Conservation (phyloP, 2,888 invertebrate species). For the Cactoblastis cactorum region DNA sequence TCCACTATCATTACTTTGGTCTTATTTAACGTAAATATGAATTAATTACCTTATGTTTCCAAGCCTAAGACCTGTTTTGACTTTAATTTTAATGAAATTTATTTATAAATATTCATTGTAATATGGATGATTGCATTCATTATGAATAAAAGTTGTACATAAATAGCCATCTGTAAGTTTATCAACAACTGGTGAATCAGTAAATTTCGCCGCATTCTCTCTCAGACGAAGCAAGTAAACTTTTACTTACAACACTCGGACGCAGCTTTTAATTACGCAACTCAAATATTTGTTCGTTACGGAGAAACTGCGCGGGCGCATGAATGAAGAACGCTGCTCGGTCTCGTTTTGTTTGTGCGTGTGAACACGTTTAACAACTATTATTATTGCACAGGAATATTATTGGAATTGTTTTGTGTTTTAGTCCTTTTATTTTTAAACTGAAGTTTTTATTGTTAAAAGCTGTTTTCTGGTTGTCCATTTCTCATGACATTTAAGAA, state of each 20-base stretch:
- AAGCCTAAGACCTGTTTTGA: too few relatives aligned
- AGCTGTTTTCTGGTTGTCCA: not conserved
- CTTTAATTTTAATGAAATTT: too few relatives aligned
- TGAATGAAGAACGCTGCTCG: slow-evolving; percentile 26
- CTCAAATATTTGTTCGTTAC: slow-evolving; percentile 31
- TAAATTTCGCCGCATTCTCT: not conserved
- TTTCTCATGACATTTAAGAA: not conserved
- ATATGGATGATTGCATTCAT: too few relatives aligned
- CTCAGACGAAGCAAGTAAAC: slow-evolving; percentile 12
- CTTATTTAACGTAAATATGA: too few relatives aligned
- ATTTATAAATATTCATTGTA: too few relatives aligned
- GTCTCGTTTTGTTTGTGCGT: slow-evolving; percentile 14
- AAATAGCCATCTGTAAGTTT: too few relatives aligned
- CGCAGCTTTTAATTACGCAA: slow-evolving; percentile 27
- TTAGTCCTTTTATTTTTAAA: not conserved
- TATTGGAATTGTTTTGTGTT: not conserved
- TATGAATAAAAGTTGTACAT: too few relatives aligned
- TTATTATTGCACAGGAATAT: slow-evolving; percentile 1
- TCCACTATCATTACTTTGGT: too few relatives aligned
- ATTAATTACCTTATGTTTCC: too few relatives aligned
- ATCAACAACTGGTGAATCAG: too few relatives aligned
- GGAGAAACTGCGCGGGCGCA: slow-evolving; percentile 30
- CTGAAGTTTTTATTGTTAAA: not conserved
- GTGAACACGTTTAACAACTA: slow-evolving; percentile 10
- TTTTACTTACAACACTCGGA: slow-evolving; percentile 21